phyloP scores from a whole-genome alignment of 1,140 invertebrate genomes.

The Rhopalosiphum maidis region DNA sequence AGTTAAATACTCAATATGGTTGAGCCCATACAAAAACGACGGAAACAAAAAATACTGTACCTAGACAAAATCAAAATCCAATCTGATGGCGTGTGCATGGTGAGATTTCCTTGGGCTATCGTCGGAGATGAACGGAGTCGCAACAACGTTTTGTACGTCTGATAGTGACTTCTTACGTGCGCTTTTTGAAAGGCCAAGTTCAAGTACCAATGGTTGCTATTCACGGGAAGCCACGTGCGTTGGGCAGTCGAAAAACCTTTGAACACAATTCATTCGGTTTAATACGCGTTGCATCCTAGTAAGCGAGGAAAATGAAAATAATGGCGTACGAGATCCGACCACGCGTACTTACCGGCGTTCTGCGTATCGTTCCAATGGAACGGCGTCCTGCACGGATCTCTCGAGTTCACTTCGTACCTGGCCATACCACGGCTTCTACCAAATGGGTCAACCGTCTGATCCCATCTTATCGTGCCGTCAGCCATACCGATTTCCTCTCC shows the following conservation, averaged over 20 bases:
- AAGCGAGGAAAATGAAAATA: not conserved
- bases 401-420: conserved; percentile 64
- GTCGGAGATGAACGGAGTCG: conserved; percentile 58
- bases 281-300: not conserved
- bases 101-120: conserved; percentile 63
- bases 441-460: conserved; percentile 66
- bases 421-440: conserved; percentile 62
- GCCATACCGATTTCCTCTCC: conserved; percentile 82
- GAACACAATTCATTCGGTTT: not conserved
- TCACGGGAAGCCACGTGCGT: conserved; percentile 74
- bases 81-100: conserved; percentile 57
- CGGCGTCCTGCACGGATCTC: conserved; percentile 75
- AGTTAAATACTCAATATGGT: not conserved
- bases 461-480: conserved; percentile 68
- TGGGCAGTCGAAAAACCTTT: conserved; percentile 69
- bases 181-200: conserved; percentile 64
- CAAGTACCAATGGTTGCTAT: conserved; percentile 65
- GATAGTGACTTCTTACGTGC: conserved; percentile 49
- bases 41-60: not conserved
- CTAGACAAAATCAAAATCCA: conserved; percentile 59
- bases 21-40: not conserved
- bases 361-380: conserved; percentile 74
- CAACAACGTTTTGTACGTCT: conserved; percentile 58
- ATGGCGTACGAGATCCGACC: not conserved
- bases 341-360: conserved; percentile 69